These are phyloP conservation scores for Lota lota DNA, from an alignment of 2,113 vertebrate species.

Conservation along the genomic window DNA sequence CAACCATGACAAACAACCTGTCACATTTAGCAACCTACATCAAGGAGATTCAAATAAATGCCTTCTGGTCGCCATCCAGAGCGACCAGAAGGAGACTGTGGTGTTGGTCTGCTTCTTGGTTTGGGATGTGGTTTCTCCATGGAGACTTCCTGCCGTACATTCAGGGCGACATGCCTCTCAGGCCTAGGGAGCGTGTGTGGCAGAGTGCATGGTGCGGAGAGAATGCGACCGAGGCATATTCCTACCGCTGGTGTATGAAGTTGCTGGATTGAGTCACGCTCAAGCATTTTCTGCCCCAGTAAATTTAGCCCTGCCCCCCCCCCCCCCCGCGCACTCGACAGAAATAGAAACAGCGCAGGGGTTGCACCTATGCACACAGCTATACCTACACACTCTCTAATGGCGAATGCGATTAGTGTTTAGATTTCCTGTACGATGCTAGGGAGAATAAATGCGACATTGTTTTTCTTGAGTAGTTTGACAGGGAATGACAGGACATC, in stretches of 20 bases:
- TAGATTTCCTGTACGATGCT: no score
- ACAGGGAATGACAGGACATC: no score
- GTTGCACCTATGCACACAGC: background rate
- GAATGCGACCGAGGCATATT: slow-evolving; percentile 59
- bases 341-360: slow-evolving; percentile 37
- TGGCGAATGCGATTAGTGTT: background rate
- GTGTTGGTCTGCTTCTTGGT: no score
- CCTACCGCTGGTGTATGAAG: slow-evolving; percentile 53
- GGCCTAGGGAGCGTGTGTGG: slow-evolving; percentile 1
- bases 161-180: slow-evolving; percentile 10
- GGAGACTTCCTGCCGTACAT: slow-evolving; percentile 33
- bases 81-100: background rate
- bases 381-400: background rate
- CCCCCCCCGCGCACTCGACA: slow-evolving; percentile 6
- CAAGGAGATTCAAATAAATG: no score
- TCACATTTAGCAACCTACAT: no score
- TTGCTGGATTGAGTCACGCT: slow-evolving; percentile 64
- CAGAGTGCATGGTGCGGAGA: slow-evolving; percentile 48
- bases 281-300: slow-evolving; percentile 75
- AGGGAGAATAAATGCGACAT: no score
- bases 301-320: slow-evolving; percentile 66
- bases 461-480: no score
- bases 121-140: background rate
- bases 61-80: no score
- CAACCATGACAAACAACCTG: no score